phyloP scores from a whole-genome alignment of 2,888 invertebrate species.

The Andricus quercusramuli region DNA sequence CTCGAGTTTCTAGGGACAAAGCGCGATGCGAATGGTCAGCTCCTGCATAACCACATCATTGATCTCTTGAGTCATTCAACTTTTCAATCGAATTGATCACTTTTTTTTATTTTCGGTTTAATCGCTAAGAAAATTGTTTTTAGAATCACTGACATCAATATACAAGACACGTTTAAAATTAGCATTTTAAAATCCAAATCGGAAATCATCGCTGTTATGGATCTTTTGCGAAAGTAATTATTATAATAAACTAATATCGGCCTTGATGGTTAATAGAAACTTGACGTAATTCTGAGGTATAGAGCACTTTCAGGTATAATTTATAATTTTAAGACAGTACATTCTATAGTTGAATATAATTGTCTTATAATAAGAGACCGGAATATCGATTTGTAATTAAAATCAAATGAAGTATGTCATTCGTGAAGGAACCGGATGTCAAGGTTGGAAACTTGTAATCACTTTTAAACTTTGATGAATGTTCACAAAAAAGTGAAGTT shows the following conservation, averaged over 20 bases:
- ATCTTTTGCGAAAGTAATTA: background rate
- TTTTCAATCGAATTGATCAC: background rate
- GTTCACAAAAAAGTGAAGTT: background rate
- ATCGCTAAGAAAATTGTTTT: background rate
- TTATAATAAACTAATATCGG: background rate
- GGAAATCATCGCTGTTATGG: background rate
- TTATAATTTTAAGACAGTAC: background rate
- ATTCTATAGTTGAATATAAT: constrained; percentile 7
- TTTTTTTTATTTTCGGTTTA: background rate
- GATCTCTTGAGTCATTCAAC: constrained; percentile 19
- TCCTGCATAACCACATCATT: background rate
- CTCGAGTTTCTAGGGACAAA: constrained; percentile 26
- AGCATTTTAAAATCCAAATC: background rate
- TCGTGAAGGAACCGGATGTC: constrained; percentile 9
- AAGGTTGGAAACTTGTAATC: constrained; percentile 16
- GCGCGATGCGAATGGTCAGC: background rate
- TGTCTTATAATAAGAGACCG: constrained; percentile 2
- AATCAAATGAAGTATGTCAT: constrained; percentile 22
- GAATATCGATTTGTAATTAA: constrained; percentile 30
- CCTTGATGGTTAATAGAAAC: background rate
- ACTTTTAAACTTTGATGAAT: background rate
- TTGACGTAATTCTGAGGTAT: background rate
- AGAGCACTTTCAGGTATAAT: background rate
- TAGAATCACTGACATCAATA: background rate
- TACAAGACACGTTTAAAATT: background rate